phyloP scores from a whole-genome alignment of 2,888 invertebrate species.

The Eilema sororculum region DNA sequence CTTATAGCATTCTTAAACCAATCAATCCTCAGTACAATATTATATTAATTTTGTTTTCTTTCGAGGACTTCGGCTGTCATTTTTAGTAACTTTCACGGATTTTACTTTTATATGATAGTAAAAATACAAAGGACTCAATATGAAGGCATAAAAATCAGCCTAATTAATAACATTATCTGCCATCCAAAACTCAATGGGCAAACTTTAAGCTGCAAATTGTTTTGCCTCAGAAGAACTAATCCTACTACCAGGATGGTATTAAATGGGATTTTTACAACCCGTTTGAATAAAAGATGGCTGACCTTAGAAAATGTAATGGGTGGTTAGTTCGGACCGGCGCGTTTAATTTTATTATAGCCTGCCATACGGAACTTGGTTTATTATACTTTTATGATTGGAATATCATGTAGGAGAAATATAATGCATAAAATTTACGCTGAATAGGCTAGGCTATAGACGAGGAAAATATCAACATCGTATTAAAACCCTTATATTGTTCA shows the following conservation, averaged over 20 bases:
- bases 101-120: too few relatives aligned
- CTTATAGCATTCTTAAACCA: too few relatives aligned
- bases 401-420: constrained; percentile 14
- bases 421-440: constrained; percentile 11
- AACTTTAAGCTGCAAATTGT: constrained; percentile 9
- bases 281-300: constrained; percentile 47
- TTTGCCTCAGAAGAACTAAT: neutral
- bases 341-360: constrained; percentile 28
- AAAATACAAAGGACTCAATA: neutral
- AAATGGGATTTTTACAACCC: constrained; percentile 47
- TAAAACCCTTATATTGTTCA: neutral
- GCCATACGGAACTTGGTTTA: constrained; percentile 18
- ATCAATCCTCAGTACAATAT: too few relatives aligned
- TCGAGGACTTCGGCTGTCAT: too few relatives aligned
- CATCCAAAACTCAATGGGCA: neutral
- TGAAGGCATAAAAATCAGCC: neutral
- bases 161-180: neutral
- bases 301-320: constrained; percentile 28
- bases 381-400: constrained; percentile 9
- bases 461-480: neutral
- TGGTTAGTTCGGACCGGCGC: constrained; percentile 30
- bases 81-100: too few relatives aligned
- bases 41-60: too few relatives aligned
- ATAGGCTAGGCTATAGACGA: neutral
- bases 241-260: constrained; percentile 28